Conservation (phyloP, 1,140 invertebrate species). For the Drosophila insularis region DNA sequence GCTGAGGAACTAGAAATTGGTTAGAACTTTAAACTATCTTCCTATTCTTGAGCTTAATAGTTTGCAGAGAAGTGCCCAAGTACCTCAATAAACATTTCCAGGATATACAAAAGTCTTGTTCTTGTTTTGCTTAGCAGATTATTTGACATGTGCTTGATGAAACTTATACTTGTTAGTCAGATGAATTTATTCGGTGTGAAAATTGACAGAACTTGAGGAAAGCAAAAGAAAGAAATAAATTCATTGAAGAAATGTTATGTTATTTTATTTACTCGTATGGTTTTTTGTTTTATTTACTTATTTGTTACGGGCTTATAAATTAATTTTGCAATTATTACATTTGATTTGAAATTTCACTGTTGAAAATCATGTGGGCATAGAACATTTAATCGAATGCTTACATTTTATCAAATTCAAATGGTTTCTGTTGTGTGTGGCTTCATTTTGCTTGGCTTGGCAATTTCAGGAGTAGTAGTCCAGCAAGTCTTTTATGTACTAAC, state of each 20-base stretch:
- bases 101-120: background rate
- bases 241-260: constrained; percentile 56
- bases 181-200: background rate
- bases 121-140: background rate
- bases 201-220: background rate
- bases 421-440: constrained; percentile 10
- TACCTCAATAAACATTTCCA: background rate
- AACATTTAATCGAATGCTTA: constrained; percentile 35
- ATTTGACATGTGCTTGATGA: background rate
- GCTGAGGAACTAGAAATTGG: too few relatives aligned
- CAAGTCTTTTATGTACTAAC: constrained; percentile 63
- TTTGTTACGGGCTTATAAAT: constrained; percentile 50
- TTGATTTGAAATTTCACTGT: constrained; percentile 38
- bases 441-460: constrained; percentile 19
- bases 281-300: constrained; percentile 49
- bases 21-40: too few relatives aligned
- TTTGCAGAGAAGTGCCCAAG: too few relatives aligned
- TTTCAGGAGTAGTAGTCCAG: constrained; percentile 25
- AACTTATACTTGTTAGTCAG: background rate
- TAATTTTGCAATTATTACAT: constrained; percentile 56
- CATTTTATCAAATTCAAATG: constrained; percentile 22
- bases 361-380: constrained; percentile 1
- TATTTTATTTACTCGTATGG: constrained; percentile 52
- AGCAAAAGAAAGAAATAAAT: background rate
- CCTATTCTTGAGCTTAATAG: too few relatives aligned